Conservation (phyloP, 2,113 vertebrate species). For the Semnornis frantzii region DNA sequence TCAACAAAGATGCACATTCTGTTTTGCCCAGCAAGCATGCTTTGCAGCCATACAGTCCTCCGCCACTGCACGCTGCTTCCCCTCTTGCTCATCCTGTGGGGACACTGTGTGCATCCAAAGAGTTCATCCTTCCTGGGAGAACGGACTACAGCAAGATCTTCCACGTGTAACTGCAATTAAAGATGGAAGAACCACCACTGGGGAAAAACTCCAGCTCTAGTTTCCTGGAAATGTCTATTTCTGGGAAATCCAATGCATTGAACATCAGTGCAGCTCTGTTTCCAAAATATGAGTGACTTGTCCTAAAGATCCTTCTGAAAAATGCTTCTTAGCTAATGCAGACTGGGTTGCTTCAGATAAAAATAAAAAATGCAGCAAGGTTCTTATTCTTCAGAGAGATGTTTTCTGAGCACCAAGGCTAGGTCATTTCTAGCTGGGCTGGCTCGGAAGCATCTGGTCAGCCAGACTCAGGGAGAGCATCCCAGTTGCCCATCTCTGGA, state of each 20-base stretch:
- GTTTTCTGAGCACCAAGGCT: not conserved
- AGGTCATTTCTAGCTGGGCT: not conserved
- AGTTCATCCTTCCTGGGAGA: not conserved
- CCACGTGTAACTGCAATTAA: not conserved
- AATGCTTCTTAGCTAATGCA: not conserved
- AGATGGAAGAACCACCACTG: not conserved
- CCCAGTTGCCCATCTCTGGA: not conserved
- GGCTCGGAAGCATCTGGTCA: not conserved
- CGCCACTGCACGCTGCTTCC: not conserved
- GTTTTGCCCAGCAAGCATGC: not conserved
- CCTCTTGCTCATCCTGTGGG: not conserved
- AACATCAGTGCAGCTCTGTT: not conserved
- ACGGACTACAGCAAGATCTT: not conserved
- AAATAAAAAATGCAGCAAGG: not conserved
- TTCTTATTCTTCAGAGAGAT: not conserved
- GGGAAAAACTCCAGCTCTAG: not conserved
- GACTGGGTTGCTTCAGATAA: not conserved
- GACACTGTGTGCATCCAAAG: not conserved
- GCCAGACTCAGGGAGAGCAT: not conserved
- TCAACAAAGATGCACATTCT: not conserved
- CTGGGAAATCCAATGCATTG: not conserved
- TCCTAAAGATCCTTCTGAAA: not conserved
- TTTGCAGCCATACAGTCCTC: not conserved
- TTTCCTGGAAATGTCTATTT: not conserved
- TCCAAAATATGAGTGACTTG: not conserved